These are phyloP conservation scores for Muscina levida DNA, from an alignment of 2,888 invertebrate species.

Conservation along the genomic window DNA sequence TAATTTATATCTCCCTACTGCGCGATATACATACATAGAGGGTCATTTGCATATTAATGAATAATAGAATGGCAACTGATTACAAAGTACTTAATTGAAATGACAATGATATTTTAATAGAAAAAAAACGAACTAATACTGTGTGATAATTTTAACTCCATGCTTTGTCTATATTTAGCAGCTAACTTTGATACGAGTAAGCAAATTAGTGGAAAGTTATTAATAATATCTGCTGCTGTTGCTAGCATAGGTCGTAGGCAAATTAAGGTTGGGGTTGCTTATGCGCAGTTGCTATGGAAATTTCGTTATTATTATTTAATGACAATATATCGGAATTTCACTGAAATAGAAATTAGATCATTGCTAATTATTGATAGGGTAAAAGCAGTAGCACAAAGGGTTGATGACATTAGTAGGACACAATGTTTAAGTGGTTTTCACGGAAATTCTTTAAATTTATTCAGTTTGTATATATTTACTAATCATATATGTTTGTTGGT, in stretches of 20 bases:
- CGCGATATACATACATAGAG: too few relatives aligned
- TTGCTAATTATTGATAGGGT: constrained; percentile 15
- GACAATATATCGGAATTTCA: background rate
- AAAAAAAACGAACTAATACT: background rate
- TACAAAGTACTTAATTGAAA: constrained; percentile 24
- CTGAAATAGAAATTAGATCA: constrained; percentile 6
- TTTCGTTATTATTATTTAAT: constrained; percentile 6
- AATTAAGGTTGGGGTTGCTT: background rate
- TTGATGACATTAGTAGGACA: too few relatives aligned
- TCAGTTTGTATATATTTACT: too few relatives aligned
- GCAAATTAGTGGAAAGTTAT: constrained; percentile 5
- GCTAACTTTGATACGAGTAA: background rate
- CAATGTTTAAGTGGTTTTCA: too few relatives aligned
- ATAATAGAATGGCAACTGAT: background rate
- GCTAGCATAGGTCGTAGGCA: background rate
- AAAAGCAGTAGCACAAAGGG: too few relatives aligned
- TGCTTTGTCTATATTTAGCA: background rate
- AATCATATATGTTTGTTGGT: too few relatives aligned
- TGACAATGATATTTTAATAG: constrained; percentile 22
- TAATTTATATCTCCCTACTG: too few relatives aligned
- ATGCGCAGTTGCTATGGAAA: constrained; percentile 17
- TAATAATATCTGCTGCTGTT: background rate
- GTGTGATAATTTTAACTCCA: background rate
- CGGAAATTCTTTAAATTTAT: too few relatives aligned
- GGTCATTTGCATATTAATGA: constrained; percentile 19